Base-by-base conservation (phyloP, 2,888 invertebrate species). In the Isotomurus palustris region DNA sequence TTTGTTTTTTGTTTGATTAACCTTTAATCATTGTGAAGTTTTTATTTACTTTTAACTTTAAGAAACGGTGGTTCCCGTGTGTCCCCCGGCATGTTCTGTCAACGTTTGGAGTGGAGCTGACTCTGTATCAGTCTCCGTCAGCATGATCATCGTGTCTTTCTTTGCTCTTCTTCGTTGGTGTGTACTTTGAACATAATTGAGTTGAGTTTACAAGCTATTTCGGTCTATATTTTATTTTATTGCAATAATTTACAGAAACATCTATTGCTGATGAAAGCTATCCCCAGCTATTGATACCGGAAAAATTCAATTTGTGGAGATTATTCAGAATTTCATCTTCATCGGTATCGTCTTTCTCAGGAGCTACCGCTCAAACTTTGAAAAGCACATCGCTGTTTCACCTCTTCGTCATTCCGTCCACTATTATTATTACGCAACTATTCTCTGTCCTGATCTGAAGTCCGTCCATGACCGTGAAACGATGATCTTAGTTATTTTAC, bases 11-110 rank as follows among this genome's bases (percentile, higher is more conserved):
- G 12, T 19, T 40, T 43, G 10, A 14, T 43, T 8, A 8, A 10
- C 10, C 10, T 22, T 53, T 25, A 35, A 27, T 35, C 45, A 24
- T 50, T 25, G 10, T 17, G 40, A 19, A 3, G 21, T 43, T 10
- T 35, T 36, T 48, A 10, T 36, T 6, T 3, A 19, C 8, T n/a
- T 38, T n/a, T n/a, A n/a, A n/a, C n/a, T n/a, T n/a, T 75, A 84
- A 88, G 89, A 93, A 81, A 87, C 91, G 52, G 86, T 90, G 73
- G 88, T 91, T 71, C 91, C 92, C 70, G 88, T 92, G 72, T 93
- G 93, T 74, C 93, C 92, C 71, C 93, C 92, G 64, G 92, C 92
- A 73, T 93, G 93, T 77, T 87, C 85, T 8, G 83, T 84, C 73
- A 80, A 83, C 54, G 77, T 81, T 48, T 68, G 66, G 49, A 85